Percentiles rank a stretch among this genome's conserved stretches.
These are phyloP conservation scores for Autographa gamma DNA, from an alignment of 2,888 invertebrate genomes.

Conservation along the genomic window DNA sequence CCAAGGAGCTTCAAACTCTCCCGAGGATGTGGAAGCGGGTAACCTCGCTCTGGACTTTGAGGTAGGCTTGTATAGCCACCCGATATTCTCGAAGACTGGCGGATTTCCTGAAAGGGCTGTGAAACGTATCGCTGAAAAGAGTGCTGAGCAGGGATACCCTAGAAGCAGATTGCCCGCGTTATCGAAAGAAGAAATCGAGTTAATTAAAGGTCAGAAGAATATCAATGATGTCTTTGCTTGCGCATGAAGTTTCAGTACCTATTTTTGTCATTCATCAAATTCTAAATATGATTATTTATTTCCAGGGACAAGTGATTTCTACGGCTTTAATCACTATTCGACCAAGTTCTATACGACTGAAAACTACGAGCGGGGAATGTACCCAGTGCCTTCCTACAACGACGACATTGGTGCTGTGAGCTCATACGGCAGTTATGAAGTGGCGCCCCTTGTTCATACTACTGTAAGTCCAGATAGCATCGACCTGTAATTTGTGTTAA, in stretches of 20 bases:
- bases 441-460: slow-evolving; percentile 65
- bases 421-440: slow-evolving; percentile 65
- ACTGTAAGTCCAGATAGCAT: slow-evolving; percentile 61
- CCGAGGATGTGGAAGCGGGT: slow-evolving; percentile 71
- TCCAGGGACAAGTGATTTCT: slow-evolving; percentile 79
- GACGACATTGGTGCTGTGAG: slow-evolving; percentile 74
- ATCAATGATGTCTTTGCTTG: too few relatives aligned
- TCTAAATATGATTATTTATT: neutral
- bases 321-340: slow-evolving; percentile 78
- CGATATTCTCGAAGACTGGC: slow-evolving; percentile 81
- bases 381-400: slow-evolving; percentile 70
- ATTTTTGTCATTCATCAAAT: too few relatives aligned
- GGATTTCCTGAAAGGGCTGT: slow-evolving; percentile 85
- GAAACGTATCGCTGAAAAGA: slow-evolving; percentile 78
- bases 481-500: neutral
- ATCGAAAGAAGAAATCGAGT: slow-evolving; percentile 76
- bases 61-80: slow-evolving; percentile 81
- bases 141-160: slow-evolving; percentile 80
- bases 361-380: slow-evolving; percentile 61
- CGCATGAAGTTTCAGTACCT: too few relatives aligned
- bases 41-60: slow-evolving; percentile 73
- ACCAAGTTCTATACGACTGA: slow-evolving; percentile 68
- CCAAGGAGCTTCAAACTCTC: slow-evolving; percentile 68
- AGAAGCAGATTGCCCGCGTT: slow-evolving; percentile 84
- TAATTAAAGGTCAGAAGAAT: slow-evolving; percentile 68